Conservation (phyloP, 2,797 vertebrate species). For the Acipenser ruthenus region DNA sequence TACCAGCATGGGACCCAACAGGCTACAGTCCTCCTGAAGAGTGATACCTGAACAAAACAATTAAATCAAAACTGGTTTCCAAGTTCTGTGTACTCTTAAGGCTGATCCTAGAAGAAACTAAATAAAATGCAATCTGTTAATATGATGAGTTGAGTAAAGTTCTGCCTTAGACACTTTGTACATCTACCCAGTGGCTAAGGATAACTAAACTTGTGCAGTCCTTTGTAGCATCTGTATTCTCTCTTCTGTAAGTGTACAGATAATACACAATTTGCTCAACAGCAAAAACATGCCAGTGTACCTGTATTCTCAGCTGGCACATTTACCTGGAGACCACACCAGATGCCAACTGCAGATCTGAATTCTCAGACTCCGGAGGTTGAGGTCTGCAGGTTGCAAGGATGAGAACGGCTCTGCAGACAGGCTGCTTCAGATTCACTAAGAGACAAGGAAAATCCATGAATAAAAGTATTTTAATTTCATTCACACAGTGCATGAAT, state of each 20-base stretch:
- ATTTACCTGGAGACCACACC: slow-evolving; percentile 3
- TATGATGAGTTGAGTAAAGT: neutral
- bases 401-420: neutral
- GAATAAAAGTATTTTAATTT: neutral
- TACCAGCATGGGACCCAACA: too few species aligned
- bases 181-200: slow-evolving; percentile 1
- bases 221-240: neutral
- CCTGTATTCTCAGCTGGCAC: neutral
- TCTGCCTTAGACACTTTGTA: neutral
- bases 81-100: neutral
- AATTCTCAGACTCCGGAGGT: slow-evolving; percentile 1
- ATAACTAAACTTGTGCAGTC: neutral
- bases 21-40: too few species aligned
- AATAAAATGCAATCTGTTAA: neutral
- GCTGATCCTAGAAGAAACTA: neutral
- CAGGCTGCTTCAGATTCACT: neutral
- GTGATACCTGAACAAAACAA: too few species aligned
- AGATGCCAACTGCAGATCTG: slow-evolving; percentile 2
- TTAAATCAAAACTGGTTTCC: too few species aligned
- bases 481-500: neutral
- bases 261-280: neutral
- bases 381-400: slow-evolving; percentile 2
- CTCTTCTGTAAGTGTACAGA: neutral
- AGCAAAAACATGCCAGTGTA: slow-evolving; percentile 1
- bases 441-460: slow-evolving; percentile 2